phyloP scores from a whole-genome alignment of 1,140 invertebrate species.

The Drosophila parvula region DNA sequence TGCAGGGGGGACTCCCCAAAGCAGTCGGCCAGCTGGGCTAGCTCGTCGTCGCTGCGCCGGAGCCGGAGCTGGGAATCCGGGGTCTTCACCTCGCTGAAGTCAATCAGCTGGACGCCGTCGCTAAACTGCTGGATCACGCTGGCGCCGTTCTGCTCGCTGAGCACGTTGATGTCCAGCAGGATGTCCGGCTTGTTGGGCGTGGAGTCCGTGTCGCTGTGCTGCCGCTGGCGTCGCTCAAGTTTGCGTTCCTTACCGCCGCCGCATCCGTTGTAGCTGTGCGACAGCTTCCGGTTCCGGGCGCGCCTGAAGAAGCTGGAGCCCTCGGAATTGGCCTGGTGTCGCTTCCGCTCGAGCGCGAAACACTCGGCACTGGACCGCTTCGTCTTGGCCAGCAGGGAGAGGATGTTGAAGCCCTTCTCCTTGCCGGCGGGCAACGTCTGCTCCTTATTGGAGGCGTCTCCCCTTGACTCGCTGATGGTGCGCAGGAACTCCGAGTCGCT shows the following conservation, averaged over 20 bases:
- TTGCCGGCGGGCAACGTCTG: constrained; percentile 44
- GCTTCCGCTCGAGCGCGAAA: constrained; percentile 75
- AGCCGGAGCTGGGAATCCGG: constrained; percentile 18
- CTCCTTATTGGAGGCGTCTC: constrained; percentile 18
- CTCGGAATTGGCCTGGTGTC: constrained; percentile 75
- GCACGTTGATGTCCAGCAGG: constrained; percentile 78
- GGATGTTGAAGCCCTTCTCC: constrained; percentile 76
- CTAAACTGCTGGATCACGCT: constrained; percentile 63
- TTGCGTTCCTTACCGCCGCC: constrained; percentile 68
- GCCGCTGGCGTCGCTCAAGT: constrained; percentile 63
- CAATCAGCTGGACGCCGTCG: constrained; percentile 72
- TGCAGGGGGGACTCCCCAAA: constrained; percentile 72
- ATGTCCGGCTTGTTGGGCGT: constrained; percentile 81
- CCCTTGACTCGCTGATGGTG: constrained; percentile 56
- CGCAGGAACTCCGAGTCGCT: constrained; percentile 83
- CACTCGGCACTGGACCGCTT: constrained; percentile 79
- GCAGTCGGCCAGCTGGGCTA: constrained; percentile 74
- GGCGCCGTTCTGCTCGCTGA: constrained; percentile 64
- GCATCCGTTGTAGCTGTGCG: constrained; percentile 80
- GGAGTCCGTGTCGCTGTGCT: constrained; percentile 80
- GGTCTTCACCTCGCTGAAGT: constrained; percentile 55
- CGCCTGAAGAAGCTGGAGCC: constrained; percentile 75
- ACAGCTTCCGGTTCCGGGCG: constrained; percentile 76
- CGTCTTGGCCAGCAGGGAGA: constrained; percentile 71
- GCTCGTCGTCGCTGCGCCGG: constrained; percentile 56